Evolutionary conservation across 2,888 invertebrate genomes (phyloP).

Genomic region (Macrophya alboannulata): DNA sequence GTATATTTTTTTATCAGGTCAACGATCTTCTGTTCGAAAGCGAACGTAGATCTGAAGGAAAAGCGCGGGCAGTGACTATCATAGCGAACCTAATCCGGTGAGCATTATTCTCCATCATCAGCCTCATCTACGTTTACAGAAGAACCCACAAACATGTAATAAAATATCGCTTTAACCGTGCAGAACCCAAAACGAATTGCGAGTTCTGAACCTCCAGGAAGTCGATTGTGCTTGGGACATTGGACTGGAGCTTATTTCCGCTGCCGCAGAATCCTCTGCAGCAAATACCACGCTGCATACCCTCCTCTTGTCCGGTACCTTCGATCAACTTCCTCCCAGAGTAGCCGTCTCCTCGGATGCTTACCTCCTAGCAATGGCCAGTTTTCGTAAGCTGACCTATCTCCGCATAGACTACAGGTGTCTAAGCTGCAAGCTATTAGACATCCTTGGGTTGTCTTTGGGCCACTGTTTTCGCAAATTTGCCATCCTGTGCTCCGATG

Average conservation of each 20-base stretch:
- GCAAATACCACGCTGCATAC: conserved; percentile 39
- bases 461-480: conserved; percentile 21
- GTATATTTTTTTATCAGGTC: conserved; percentile 33
- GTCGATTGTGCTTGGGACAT: conserved; percentile 48
- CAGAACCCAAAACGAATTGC: conserved; percentile 41
- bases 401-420: conserved; percentile 51
- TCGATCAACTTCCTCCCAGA: conserved; percentile 25
- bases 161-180: background rate
- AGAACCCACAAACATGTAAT: background rate
- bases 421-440: conserved; percentile 35
- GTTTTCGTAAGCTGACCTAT: conserved; percentile 40
- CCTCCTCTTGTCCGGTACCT: conserved; percentile 47
- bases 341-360: conserved; percentile 36
- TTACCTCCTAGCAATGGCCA: conserved; percentile 26
- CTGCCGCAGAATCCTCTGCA: conserved; percentile 24
- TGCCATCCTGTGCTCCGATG: conserved; percentile 37
- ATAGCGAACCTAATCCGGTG: conserved; percentile 36
- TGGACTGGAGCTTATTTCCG: conserved; percentile 27
- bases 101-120: background rate
- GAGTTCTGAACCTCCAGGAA: conserved; percentile 40
- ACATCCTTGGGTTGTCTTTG: conserved; percentile 34
- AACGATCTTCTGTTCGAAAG: conserved; percentile 50
- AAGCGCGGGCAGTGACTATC: conserved; percentile 6
- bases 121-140: background rate
- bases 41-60: conserved; percentile 38